Base-by-base conservation (phyloP, 2,113 vertebrate species). In the Canis aureus region DNA sequence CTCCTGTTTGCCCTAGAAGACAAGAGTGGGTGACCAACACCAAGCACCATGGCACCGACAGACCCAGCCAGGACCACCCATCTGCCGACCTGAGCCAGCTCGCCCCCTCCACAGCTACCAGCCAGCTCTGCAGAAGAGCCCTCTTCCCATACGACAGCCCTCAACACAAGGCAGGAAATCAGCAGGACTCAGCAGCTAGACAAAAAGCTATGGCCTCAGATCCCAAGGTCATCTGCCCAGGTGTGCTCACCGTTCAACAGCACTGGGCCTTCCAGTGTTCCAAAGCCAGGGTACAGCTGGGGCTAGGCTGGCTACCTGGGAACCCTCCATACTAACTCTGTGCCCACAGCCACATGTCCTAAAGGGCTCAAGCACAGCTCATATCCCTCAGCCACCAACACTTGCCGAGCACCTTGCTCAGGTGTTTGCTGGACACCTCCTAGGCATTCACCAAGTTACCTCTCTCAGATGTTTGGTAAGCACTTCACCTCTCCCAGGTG, bases 1-100 rank as follows among this genome's bases (percentile, higher is more conserved):
- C 95, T 99, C 99, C 98, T 99, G 99, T 98, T 99, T 99, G 93
- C 99, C 99, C 99, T 99, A 94, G 95, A 98, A 98, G 98, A 98
- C 96, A 98, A 88, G 93, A 88, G 79, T 89, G 93, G 97, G 59
- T 93, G 95, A 91, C 96, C 93, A 53, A 62, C 29, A 11, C 11
- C 0, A 38, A 74, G 53, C 71, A n/a, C 84, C 20, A 6, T 17
- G 16, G 78, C 71, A 53, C 69, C 9, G 2, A 23, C 38, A 62
- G 59, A 4, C 27, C 12, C n/a, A 0, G 29, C 60, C 22, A 0
- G 8, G 53, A 29, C 59, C 23, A 81, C 25, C 74, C 62, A 25
- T 51, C 35, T 25, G 12, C 25, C 11, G 83, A 38, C 0, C 1
- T 60, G 67, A 89, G 49, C 53, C 0, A 6, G 35, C 73, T 80